These are phyloP conservation scores for Coptotermes formosanus DNA, from an alignment of 1,140 invertebrate species.

Conservation along the genomic window DNA sequence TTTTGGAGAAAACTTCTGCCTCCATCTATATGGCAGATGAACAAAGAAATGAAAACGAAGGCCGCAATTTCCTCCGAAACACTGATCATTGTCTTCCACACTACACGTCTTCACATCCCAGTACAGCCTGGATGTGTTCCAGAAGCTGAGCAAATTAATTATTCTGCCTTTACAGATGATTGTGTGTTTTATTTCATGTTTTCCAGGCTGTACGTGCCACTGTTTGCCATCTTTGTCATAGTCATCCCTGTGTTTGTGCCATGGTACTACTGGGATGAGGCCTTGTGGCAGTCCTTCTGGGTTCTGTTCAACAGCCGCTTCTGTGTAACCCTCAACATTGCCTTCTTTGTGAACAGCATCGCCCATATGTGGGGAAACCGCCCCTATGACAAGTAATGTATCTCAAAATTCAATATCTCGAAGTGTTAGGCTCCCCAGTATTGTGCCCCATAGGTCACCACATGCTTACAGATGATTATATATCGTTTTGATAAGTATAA, in stretches of 20 bases:
- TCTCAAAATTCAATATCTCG: not conserved
- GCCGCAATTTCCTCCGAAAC: no score
- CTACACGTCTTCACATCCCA: no score
- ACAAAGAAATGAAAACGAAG: no score
- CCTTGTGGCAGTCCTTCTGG: constrained; percentile 74
- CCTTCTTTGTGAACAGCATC: constrained; percentile 90
- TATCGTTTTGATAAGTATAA: not conserved
- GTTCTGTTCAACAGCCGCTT: constrained; percentile 82
- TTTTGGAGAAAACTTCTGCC: no score
- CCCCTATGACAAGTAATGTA: constrained; percentile 81
- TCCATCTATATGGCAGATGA: no score
- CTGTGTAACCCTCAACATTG: constrained; percentile 80
- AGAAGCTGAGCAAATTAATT: no score
- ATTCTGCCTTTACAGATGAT: no score
- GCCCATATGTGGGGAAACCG: constrained; percentile 87
- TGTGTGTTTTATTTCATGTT: no score
- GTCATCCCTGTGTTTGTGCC: constrained; percentile 76
- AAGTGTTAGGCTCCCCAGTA: not conserved
- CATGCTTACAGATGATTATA: not conserved
- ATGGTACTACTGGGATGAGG: constrained; percentile 81
- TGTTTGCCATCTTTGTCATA: constrained; percentile 76
- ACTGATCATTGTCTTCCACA: no score
- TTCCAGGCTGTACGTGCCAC: constrained; percentile 66
- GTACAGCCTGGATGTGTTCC: no score
- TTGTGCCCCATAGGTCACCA: not conserved